These are phyloP conservation scores for Sebastes steindachneri DNA, from an alignment of 2,797 vertebrate species.

Conservation along the genomic window DNA sequence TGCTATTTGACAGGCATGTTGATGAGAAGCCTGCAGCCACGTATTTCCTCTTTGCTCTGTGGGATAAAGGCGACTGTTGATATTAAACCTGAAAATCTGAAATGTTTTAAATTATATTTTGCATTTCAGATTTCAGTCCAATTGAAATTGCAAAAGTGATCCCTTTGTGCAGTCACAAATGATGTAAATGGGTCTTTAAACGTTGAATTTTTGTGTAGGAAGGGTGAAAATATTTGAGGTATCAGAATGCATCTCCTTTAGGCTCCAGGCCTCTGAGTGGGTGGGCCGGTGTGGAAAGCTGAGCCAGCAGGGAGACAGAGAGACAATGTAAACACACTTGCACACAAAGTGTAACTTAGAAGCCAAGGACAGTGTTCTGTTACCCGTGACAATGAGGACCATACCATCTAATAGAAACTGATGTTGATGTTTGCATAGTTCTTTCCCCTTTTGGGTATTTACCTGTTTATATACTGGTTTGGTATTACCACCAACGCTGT, in stretches of 20 bases:
- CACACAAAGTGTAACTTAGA: not conserved
- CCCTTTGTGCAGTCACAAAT: not conserved
- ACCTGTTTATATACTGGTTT: not conserved
- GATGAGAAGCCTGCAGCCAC: conserved; percentile 38
- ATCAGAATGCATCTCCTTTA: not conserved
- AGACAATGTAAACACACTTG: not conserved
- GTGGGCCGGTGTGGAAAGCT: not conserved
- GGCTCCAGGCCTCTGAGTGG: not conserved
- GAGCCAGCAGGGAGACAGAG: not conserved
- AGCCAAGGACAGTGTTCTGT: not conserved
- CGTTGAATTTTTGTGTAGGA: not conserved
- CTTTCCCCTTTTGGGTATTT: not conserved
- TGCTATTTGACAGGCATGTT: conserved; percentile 42
- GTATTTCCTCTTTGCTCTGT: not conserved
- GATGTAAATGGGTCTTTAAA: not conserved
- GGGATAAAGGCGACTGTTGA: not conserved
- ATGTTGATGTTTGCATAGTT: not conserved
- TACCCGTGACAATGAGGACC: not conserved
- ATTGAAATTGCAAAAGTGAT: not conserved
- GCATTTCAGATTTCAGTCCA: not conserved
- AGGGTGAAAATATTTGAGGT: not conserved
- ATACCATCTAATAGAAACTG: not conserved
- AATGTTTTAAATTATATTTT: not conserved
- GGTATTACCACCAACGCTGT: not conserved
- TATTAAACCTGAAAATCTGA: not conserved